A percentile compares a stretch with the other conserved stretches of the same genome.
phyloP scores from a whole-genome alignment of 2,113 vertebrate genomes.

The Siphamia tubifer region DNA sequence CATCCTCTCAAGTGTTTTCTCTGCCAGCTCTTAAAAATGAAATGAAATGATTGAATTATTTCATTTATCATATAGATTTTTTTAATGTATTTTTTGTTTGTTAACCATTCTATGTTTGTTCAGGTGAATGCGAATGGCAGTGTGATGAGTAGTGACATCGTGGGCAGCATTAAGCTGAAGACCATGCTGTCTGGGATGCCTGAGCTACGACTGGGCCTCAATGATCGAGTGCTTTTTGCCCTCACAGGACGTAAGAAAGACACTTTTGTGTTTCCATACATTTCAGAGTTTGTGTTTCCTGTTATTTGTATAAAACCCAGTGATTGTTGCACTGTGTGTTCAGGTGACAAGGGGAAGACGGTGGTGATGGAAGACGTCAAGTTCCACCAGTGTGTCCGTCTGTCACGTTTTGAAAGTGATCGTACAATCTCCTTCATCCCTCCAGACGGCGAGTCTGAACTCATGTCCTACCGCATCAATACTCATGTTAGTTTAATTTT shows the following conservation, averaged over 20 bases:
- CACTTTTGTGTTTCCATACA: background rate
- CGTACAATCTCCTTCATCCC: slow-evolving; percentile 95
- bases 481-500: slow-evolving; percentile 80
- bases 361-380: slow-evolving; percentile 94
- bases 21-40: no score
- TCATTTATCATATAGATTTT: no score
- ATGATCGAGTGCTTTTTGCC: slow-evolving; percentile 89
- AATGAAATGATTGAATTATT: no score
- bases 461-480: slow-evolving; percentile 95
- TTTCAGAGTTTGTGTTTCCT: background rate
- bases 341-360: slow-evolving; percentile 90
- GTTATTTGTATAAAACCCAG: background rate
- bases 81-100: no score
- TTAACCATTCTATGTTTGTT: background rate
- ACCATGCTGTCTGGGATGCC: slow-evolving; percentile 94
- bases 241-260: slow-evolving; percentile 86
- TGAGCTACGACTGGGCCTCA: slow-evolving; percentile 89
- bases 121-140: slow-evolving; percentile 90
- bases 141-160: slow-evolving; percentile 92
- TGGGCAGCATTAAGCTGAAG: slow-evolving; percentile 90
- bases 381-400: slow-evolving; percentile 94
- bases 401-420: slow-evolving; percentile 92
- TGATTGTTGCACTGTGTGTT: background rate
- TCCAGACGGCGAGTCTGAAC: slow-evolving; percentile 91
- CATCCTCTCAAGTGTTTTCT: no score